Base-by-base conservation (phyloP, 2,113 vertebrate genomes). In the Ariopsis seemanni region DNA sequence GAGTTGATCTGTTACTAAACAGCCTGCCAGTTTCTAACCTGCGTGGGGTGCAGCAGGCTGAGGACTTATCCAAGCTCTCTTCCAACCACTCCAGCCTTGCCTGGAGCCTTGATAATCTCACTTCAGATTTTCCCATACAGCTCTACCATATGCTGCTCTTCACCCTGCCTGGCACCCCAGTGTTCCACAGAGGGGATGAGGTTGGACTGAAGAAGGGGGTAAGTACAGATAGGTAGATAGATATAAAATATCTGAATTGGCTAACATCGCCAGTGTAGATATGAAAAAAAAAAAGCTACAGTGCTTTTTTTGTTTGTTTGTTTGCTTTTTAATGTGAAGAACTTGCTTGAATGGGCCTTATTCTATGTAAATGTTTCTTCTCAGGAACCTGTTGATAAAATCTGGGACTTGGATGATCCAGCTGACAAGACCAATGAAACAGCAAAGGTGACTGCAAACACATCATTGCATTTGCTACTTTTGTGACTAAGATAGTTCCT, bases 101-200 rank as follows among this genome's bases (percentile, higher is more conserved):
- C 78, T 96, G 95, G 95, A 92, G 91, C 18, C 78, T 95, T 6
- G 93, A 92, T 1, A 91, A 93, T 1, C 85, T 91, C 1, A 84
- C 86, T 4, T 87, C 93, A 0, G 50, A 89, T 0, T 89, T 65
- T 0, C 90, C 97, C 4, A 90, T 94, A 8, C 94, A 91, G 0
- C 95, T 97, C 0, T 96, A 96, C 90, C 96, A 97, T 55, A 91
- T 96, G 71, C 92, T 98, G 78, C 89, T 97, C 10, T 96, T 97
- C 88, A 97, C 96, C 1, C 89, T 97, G 69, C 96, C 96, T 0
- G 97, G 97, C 42, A 98, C 96, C 0, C 97, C 97, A 0, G 92
- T 97, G 72, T 96, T 97, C 60, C 96, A 89, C 65, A 97, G 95
- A 0, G 97, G 97, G 4, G 97, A 97, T 11, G 97, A 97, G 90